Evolutionary conservation across 2,888 invertebrate species (phyloP).

Genomic region (Synergus gifuensis): DNA sequence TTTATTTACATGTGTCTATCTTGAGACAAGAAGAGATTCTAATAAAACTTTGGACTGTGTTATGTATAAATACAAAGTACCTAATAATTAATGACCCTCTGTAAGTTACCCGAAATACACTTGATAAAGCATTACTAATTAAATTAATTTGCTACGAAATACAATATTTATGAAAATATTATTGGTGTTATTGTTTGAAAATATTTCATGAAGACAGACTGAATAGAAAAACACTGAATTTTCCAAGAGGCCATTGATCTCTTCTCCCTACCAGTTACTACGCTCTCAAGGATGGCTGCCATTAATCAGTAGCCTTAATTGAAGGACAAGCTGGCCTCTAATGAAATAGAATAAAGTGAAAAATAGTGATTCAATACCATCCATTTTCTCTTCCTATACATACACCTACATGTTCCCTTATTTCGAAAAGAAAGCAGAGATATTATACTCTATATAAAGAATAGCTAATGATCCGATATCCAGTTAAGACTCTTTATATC

Average conservation of each 20-base stretch:
- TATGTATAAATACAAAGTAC: too few relatives aligned
- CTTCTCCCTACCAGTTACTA: background rate
- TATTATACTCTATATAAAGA: background rate
- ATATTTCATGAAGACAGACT: background rate
- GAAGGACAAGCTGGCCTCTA: conserved; percentile 35
- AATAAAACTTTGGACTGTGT: too few relatives aligned
- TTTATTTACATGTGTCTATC: too few relatives aligned
- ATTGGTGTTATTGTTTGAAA: background rate
- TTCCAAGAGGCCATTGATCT: conserved; percentile 23
- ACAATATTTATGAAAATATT: background rate
- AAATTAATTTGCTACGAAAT: background rate
- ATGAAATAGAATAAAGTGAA: conserved; percentile 39
- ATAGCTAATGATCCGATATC: background rate
- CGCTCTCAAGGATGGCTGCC: conserved; percentile 11
- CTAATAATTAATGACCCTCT: too few relatives aligned
- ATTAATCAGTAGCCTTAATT: conserved; percentile 40
- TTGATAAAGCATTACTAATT: background rate
- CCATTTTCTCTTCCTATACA: conserved; percentile 30
- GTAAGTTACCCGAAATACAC: too few relatives aligned
- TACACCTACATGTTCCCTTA: background rate
- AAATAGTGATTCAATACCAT: conserved; percentile 37
- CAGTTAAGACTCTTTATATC: background rate
- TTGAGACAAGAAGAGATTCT: too few relatives aligned
- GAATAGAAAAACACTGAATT: background rate
- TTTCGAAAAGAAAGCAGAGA: conserved; percentile 1